A percentile compares a stretch with the other conserved stretches of the same genome.
phyloP scores from a whole-genome alignment of 2,888 invertebrate genomes.

The Torymus tubicola region DNA sequence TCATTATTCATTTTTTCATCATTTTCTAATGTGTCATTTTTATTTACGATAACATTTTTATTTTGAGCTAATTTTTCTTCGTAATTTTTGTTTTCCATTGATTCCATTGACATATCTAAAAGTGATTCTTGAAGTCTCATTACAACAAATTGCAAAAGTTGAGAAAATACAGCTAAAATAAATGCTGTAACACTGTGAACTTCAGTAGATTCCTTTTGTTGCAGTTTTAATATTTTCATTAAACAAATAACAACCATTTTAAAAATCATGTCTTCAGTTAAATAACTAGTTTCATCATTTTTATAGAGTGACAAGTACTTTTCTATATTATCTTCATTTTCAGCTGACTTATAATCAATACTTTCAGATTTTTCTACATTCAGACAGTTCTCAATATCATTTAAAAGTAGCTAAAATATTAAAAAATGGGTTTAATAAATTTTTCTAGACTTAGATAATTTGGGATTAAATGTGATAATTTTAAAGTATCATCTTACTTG shows the following conservation, averaged over 20 bases:
- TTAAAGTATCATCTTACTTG: constrained; percentile 62
- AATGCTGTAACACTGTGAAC: constrained; percentile 91
- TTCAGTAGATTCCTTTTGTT: constrained; percentile 85
- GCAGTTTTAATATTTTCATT: constrained; percentile 87
- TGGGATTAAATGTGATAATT: too few relatives aligned
- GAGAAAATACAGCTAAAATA: constrained; percentile 88
- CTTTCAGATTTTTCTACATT: constrained; percentile 61
- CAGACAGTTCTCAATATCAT: constrained; percentile 70
- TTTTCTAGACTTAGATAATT: too few relatives aligned
- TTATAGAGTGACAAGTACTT: constrained; percentile 67
- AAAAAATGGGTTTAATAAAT: constrained; percentile 19
- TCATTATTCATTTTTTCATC: constrained; percentile 58
- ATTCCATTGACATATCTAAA: constrained; percentile 69
- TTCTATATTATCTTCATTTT: constrained; percentile 66
- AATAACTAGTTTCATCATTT: constrained; percentile 62
- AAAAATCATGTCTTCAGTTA: constrained; percentile 82
- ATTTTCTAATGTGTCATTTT: constrained; percentile 14
- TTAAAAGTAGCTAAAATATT: constrained; percentile 66
- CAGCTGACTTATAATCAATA: constrained; percentile 57
- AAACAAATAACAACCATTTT: constrained; percentile 90
- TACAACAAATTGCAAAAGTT: constrained; percentile 79
- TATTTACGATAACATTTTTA: constrained; percentile 20
- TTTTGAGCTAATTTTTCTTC: constrained; percentile 44
- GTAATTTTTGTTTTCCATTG: constrained; percentile 59
- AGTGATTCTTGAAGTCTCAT: constrained; percentile 70